A percentile compares a stretch with the other conserved stretches of the same genome.
These are phyloP conservation scores for Monoplex corrugatus DNA, from an alignment of 2,888 invertebrate species.

Conservation along the genomic window DNA sequence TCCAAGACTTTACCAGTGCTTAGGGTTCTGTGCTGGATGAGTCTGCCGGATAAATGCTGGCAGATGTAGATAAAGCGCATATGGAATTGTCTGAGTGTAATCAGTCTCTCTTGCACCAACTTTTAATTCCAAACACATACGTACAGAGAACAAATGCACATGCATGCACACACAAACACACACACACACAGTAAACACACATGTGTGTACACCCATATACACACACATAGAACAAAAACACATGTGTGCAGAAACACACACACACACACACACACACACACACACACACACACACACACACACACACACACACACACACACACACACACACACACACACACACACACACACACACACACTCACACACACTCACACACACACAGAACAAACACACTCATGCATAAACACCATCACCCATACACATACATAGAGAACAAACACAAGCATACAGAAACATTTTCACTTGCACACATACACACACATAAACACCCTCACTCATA, in stretches of 20 bases:
- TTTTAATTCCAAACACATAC: not conserved
- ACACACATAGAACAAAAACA: not conserved
- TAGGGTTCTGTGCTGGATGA: too few relatives aligned
- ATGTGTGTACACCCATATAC: not conserved
- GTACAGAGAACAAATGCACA: not conserved
- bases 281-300: not conserved
- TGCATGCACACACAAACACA: not conserved
- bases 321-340: not conserved
- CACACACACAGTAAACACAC: not conserved
- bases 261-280: not conserved
- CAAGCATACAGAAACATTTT: too few relatives aligned
- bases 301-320: conserved; percentile 7
- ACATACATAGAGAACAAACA: not conserved
- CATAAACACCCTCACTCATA: too few relatives aligned
- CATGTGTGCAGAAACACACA: not conserved
- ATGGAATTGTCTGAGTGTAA: too few relatives aligned
- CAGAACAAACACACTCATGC: too few relatives aligned
- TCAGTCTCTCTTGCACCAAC: not conserved
- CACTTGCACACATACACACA: too few relatives aligned
- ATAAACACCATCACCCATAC: not conserved
- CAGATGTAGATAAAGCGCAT: too few relatives aligned
- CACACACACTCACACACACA: not conserved
- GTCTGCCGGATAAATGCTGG: too few relatives aligned
- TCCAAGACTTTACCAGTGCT: too few relatives aligned
- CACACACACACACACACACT: not conserved